Percentiles rank a stretch among this genome's conserved stretches.
phyloP scores from a whole-genome alignment of 1,140 invertebrate genomes.

The Drosophila aff. region DNA sequence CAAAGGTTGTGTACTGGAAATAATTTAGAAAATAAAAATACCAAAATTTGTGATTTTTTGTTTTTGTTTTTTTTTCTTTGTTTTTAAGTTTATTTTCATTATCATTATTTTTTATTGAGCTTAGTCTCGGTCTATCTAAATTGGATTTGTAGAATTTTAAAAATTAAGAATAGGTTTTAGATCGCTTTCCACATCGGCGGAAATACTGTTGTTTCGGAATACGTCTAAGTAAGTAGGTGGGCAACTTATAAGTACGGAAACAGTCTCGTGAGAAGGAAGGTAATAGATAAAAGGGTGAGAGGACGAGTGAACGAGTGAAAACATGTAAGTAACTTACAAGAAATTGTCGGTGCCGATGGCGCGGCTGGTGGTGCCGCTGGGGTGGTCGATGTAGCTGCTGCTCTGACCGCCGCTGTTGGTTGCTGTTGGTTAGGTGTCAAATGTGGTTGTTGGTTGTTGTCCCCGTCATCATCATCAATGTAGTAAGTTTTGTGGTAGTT shows the following conservation, averaged over 20 bases:
- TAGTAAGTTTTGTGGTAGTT: conserved; percentile 56
- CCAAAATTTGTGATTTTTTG: conserved; percentile 41
- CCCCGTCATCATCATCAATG: conserved; percentile 60
- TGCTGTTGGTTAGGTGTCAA: conserved; percentile 44
- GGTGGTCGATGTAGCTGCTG: conserved; percentile 44
- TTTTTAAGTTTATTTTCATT: conserved; percentile 42
- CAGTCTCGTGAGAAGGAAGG: conserved; percentile 49
- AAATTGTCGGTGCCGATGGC: conserved; percentile 75
- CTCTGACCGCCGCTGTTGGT: conserved; percentile 27
- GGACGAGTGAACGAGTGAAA: conserved; percentile 28
- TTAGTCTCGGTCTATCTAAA: conserved; percentile 38
- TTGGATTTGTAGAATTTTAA: conserved; percentile 28
- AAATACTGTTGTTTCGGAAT: conserved; percentile 38
- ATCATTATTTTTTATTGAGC: conserved; percentile 29
- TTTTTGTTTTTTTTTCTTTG: conserved; percentile 18
- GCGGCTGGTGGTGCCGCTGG: conserved; percentile 43
- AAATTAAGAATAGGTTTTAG: conserved; percentile 24
- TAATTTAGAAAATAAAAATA: conserved; percentile 61
- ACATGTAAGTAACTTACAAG: conserved; percentile 82
- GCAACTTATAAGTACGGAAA: conserved; percentile 40
- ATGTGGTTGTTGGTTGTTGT: conserved; percentile 57
- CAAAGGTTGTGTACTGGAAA: conserved; percentile 28
- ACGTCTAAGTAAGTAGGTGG: conserved; percentile 33
- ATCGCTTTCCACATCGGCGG: conserved; percentile 19
- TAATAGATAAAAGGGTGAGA: conserved; percentile 20